Base-by-base conservation (phyloP, 2,113 vertebrate species). In the Lonchura striata region DNA sequence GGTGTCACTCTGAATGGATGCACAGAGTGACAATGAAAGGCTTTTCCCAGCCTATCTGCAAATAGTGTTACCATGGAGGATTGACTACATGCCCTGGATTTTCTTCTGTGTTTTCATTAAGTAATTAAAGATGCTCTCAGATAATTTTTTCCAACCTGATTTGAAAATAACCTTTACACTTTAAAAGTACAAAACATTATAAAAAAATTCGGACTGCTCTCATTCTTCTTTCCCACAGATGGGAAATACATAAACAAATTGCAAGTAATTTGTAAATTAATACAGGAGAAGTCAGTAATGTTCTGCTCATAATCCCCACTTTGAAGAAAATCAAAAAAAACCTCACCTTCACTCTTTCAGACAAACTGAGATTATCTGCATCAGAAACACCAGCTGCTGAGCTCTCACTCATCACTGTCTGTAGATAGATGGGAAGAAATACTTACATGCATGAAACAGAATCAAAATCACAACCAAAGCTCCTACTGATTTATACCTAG, bases 331-430 rank as follows among this genome's bases (percentile, higher is more conserved):
- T 19, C 20, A 81, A 95, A 85, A 31, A 41, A 83, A 71, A 68
- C 12, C 86, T 93, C 95, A 97, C 97, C 97, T 98, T 97, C 27
- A 92, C 71, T 92, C 75, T 95, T 92, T 92, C 92, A 70, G 91
- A 95, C 57, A 88, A 42, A 82, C 39, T 68, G 81, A 93, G 70
- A 89, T 92, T 78, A 86, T 93, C 93, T 95, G 86, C 80, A 84
- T 91, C 77, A 92, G 52, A 96, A 81, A 68, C 95, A 87, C 89
- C 94, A 91, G 88, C 95, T 89, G 60, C 96, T 50, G 94, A 92
- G 53, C 94, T 95, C 91, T 96, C 95, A 61, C 78, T 95, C 46
- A 95, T 56, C 52, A 46, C 49, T 68, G 94, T 77, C 98, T 98
- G 90, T 84, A 97, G 66, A 84, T 1, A 93, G 18, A 31, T 1